phyloP scores from a whole-genome alignment of 2,888 invertebrate genomes.

The Ypsolopha sequella region DNA sequence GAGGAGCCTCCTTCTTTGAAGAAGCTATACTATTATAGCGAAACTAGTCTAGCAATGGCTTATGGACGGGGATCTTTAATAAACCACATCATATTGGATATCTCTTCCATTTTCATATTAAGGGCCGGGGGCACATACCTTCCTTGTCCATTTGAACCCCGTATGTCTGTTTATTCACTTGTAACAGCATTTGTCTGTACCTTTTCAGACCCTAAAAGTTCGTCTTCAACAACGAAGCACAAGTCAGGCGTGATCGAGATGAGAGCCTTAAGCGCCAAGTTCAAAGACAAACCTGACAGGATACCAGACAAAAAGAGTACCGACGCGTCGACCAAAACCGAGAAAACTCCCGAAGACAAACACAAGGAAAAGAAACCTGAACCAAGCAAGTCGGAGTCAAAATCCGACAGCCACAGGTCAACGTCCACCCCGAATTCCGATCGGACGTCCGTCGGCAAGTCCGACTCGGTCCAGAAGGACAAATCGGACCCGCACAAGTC shows the following conservation, averaged over 20 bases:
- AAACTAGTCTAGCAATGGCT: too few relatives aligned
- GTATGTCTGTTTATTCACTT: neutral
- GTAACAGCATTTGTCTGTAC: neutral
- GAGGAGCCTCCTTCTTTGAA: too few relatives aligned
- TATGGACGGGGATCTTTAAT: too few relatives aligned
- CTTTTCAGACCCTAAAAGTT: slow-evolving; percentile 42
- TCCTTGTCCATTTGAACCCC: neutral
- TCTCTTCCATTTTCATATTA: neutral
- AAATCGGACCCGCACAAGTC: slow-evolving; percentile 4
- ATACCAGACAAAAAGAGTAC: slow-evolving; percentile 40
- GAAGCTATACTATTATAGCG: too few relatives aligned
- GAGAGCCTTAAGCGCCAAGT: slow-evolving; percentile 58
- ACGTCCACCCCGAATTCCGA: slow-evolving; percentile 9
- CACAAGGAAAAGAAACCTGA: slow-evolving; percentile 13
- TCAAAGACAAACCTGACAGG: slow-evolving; percentile 48
- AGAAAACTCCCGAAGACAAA: slow-evolving; percentile 18
- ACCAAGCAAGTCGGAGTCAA: slow-evolving; percentile 10
- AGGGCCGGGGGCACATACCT: neutral
- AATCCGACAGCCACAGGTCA: slow-evolving; percentile 14
- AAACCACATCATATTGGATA: neutral
- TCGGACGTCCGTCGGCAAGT: slow-evolving; percentile 6
- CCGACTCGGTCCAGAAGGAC: slow-evolving; percentile 15
- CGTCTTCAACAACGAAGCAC: slow-evolving; percentile 40
- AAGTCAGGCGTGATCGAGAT: slow-evolving; percentile 63
- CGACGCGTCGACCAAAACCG: slow-evolving; percentile 31